Percentiles rank a stretch among this genome's conserved stretches.
Evolutionary conservation across 2,888 invertebrate species (phyloP).

Genomic region (Drosophila kuntzei): DNA sequence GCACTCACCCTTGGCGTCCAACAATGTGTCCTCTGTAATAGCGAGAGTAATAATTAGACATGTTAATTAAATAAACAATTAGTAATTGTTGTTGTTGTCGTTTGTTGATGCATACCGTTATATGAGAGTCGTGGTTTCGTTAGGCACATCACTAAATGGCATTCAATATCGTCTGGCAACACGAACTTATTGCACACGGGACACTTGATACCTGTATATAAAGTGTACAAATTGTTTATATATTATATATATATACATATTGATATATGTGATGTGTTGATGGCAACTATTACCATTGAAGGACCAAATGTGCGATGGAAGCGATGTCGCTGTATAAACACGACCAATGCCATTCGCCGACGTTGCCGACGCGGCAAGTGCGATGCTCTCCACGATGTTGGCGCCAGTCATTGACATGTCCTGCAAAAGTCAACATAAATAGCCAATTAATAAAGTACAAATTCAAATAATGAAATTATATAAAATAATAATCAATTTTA

Average conservation of each 20-base stretch:
- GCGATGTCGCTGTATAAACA: slow-evolving; percentile 94
- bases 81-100: background rate
- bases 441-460: background rate
- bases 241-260: background rate
- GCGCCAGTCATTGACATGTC: slow-evolving; percentile 81
- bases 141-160: slow-evolving; percentile 99
- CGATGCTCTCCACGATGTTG: slow-evolving; percentile 84
- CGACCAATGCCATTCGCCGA: slow-evolving; percentile 88
- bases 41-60: background rate
- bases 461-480: background rate
- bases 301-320: slow-evolving; percentile 97
- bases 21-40: slow-evolving; percentile 96
- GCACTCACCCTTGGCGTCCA: slow-evolving; percentile 99
- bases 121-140: slow-evolving; percentile 99
- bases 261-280: background rate
- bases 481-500: no score
- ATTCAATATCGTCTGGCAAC: slow-evolving; percentile 99
- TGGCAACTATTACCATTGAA: slow-evolving; percentile 90
- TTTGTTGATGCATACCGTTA: slow-evolving; percentile 92
- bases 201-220: slow-evolving; percentile 96
- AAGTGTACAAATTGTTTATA: background rate
- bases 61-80: background rate
- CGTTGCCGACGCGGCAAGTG: slow-evolving; percentile 82
- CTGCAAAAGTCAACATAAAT: slow-evolving; percentile 42
- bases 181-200: slow-evolving; percentile 99